These are phyloP conservation scores for Betta splendens DNA, from an alignment of 2,797 vertebrate species.

Conservation along the genomic window DNA sequence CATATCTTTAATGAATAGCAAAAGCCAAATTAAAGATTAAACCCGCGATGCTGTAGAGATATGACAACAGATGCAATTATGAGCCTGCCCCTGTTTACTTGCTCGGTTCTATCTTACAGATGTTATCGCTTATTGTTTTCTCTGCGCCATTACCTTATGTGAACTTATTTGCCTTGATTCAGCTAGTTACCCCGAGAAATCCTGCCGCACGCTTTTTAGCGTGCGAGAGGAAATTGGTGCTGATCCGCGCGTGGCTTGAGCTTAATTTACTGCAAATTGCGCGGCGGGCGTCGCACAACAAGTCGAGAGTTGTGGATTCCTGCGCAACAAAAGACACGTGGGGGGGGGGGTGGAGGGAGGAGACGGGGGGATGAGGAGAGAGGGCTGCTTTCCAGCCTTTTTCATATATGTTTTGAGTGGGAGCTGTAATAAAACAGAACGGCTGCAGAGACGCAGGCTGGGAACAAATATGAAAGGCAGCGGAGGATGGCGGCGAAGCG, in stretches of 20 bases:
- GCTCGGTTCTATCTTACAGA: slow-evolving; percentile 51
- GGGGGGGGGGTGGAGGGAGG: slow-evolving; percentile 19
- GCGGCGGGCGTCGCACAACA: slow-evolving; percentile 71
- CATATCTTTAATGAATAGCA: slow-evolving; percentile 66
- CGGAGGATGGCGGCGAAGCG: slow-evolving; percentile 71
- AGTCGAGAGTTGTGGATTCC: slow-evolving; percentile 71
- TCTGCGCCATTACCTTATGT: slow-evolving; percentile 50
- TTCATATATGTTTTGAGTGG: slow-evolving; percentile 77
- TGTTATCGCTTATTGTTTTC: slow-evolving; percentile 59
- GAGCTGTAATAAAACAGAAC: slow-evolving; percentile 74
- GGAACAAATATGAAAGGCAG: slow-evolving; percentile 78
- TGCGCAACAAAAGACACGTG: slow-evolving; percentile 66
- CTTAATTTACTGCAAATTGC: slow-evolving; percentile 71
- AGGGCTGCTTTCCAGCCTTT: slow-evolving; percentile 58
- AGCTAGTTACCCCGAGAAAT: slow-evolving; percentile 38
- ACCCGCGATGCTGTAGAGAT: slow-evolving; percentile 54
- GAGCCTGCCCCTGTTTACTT: slow-evolving; percentile 56
- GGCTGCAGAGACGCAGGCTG: slow-evolving; percentile 73
- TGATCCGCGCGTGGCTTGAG: slow-evolving; percentile 50
- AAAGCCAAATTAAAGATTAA: slow-evolving; percentile 75
- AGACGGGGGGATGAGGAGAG: too few species aligned
- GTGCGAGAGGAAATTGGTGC: slow-evolving; percentile 7
- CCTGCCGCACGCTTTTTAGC: slow-evolving; percentile 10
- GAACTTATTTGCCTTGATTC: slow-evolving; percentile 59
- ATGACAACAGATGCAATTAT: slow-evolving; percentile 70